phyloP scores from a whole-genome alignment of 2,113 vertebrate species.

The Forbesichthys papilliferus region DNA sequence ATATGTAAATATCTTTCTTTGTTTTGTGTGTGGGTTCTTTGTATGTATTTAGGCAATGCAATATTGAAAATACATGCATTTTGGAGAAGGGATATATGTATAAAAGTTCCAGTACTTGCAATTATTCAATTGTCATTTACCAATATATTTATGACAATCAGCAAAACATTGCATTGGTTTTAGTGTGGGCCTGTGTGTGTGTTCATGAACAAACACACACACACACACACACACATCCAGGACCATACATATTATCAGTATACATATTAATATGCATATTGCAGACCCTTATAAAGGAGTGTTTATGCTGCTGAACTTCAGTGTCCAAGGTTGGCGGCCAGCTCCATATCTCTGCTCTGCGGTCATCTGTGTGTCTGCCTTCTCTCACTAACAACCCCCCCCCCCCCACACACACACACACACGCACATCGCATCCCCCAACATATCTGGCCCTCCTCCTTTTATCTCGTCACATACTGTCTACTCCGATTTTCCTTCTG shows the following conservation, averaged over 20 bases:
- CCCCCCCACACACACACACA: not conserved
- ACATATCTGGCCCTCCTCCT: slow-evolving; percentile 5
- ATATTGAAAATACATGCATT: no score
- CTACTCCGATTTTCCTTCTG: not conserved
- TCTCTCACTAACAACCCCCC: slow-evolving; percentile 44
- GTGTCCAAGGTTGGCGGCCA: slow-evolving; percentile 44
- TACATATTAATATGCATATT: not conserved
- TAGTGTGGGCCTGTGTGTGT: not conserved
- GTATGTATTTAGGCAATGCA: not conserved
- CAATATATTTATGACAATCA: not conserved
- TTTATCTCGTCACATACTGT: not conserved
- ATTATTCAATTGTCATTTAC: no score
- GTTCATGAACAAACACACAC: not conserved
- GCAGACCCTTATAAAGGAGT: slow-evolving; percentile 29
- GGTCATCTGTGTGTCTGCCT: slow-evolving; percentile 53
- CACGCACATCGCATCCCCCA: not conserved
- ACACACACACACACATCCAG: no score
- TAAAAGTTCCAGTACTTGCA: no score
- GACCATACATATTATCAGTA: not conserved
- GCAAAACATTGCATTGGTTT: not conserved
- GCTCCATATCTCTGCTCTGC: slow-evolving; percentile 19
- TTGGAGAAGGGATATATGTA: no score
- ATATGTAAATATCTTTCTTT: slow-evolving; percentile 44
- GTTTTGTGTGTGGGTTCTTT: slow-evolving; percentile 12
- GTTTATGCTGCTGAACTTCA: slow-evolving; percentile 39